A percentile compares a stretch with the other conserved stretches of the same genome.
These are phyloP conservation scores for Rhodophaea formosa DNA, from an alignment of 2,888 invertebrate genomes.

Conservation along the genomic window DNA sequence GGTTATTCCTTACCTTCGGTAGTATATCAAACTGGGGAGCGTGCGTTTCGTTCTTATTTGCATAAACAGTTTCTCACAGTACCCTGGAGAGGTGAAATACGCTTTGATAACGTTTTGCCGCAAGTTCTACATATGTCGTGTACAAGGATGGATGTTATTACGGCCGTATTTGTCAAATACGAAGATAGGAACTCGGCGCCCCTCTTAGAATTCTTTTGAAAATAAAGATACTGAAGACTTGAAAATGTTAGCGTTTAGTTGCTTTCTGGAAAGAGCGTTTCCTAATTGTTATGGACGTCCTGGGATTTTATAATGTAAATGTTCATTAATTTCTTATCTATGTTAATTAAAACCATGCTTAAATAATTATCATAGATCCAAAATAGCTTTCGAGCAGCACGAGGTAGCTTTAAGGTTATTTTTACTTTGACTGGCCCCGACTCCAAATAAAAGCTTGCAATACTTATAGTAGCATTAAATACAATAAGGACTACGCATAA, in stretches of 20 bases:
- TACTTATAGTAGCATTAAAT: too few relatives aligned
- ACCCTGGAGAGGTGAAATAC: conserved; percentile 39
- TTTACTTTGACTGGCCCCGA: too few relatives aligned
- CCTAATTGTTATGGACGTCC: not conserved
- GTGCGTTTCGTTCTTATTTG: conserved; percentile 56
- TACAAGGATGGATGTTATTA: conserved; percentile 11
- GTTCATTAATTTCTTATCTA: too few relatives aligned
- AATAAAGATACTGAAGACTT: not conserved
- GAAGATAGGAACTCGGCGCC: not conserved
- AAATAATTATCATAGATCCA: too few relatives aligned
- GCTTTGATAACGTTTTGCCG: conserved; percentile 31
- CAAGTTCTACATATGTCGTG: conserved; percentile 17
- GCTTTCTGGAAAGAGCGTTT: not conserved
- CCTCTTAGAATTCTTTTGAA: not conserved
- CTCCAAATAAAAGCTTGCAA: too few relatives aligned
- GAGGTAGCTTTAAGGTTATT: too few relatives aligned
- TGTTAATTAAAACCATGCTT: too few relatives aligned
- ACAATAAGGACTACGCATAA: too few relatives aligned
- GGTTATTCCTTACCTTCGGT: conserved; percentile 47
- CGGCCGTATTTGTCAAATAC: conserved; percentile 1
- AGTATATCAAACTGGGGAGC: conserved; percentile 57
- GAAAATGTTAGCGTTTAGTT: not conserved
- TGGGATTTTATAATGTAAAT: too few relatives aligned
- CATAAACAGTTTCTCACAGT: conserved; percentile 60
- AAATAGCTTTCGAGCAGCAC: too few relatives aligned